Evolutionary conservation across 2,113 vertebrate species (phyloP), one percentile per base, ranked within the genome.

Genomic region (Myiagra hebetior): DNA sequence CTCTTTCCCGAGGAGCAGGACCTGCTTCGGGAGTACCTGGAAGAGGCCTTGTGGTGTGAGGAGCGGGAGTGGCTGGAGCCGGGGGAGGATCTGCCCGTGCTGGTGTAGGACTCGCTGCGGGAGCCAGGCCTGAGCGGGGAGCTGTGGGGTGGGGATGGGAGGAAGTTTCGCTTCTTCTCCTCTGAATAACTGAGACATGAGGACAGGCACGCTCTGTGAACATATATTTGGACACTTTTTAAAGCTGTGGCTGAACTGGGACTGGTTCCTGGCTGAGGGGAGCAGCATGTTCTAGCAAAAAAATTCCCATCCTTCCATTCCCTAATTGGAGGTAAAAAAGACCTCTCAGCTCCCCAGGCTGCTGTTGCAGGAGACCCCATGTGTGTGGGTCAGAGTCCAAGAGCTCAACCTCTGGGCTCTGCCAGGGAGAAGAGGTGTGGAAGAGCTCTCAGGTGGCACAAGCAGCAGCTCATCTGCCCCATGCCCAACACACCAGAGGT

Each of bases 1-100:
- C 97, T 97, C 97, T 98, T 98, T 93, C 96, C 98, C 13, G 99
- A 99, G 42, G 98, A 98, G 79, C 97, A 97, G 18, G 99, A 99
- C 37, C 97, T 97, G 97, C 99, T 99, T 87, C 98, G 95, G 72
- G 98, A 98, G 72, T 98, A 98, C 91, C 98, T 98, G 70, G 97
- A 96, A 12, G 98, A 98, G 92, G 97, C 90, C 75, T 97, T 97
- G 97, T 6, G 92, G 78, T 41, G 92, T 2, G 97, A 98, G 72
- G 98, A 95, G 42, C 30, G 87, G 69, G 97, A 99, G 78, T 86
- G 97, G 14, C 98, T 98, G 87, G 98, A 98, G 57, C 98, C 97
- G 24, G 95, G 97, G 63, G 98, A 99, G 82, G 98, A 98, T 35
- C 97, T 95, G 62, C 82, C 95, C 0, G 94, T 97, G 96, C 98